Evolutionary conservation across 2,888 invertebrate species (phyloP), one percentile per base, ranked within the genome.

Genomic region (Orthosia gothica): DNA sequence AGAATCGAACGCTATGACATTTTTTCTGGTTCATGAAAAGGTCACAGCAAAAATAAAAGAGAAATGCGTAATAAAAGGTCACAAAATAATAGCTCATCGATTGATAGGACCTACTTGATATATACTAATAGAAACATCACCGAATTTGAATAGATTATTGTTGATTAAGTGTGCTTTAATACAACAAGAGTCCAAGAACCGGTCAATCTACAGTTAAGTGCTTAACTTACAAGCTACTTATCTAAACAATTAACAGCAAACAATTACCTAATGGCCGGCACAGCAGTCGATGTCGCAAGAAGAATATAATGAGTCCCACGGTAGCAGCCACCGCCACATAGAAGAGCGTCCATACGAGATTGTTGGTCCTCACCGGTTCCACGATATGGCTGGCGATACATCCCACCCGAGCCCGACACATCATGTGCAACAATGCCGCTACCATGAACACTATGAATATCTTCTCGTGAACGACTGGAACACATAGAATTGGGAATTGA

Each of bases 391-490:
- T 93, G 68, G 92, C 94, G 63, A 95, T 91, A 84, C 95, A 94
- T 16, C 97, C 97, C 5, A 97, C 95, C 12, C 93, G 90, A 3
- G 96, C 97, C 2, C 97, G 94, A 81, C 96, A 96, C 81, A 96
- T 88, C 99, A 99, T 99, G 91, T 99, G 98, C 81, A 97, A 95
- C 74, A 99, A 95, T 68, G 99, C 98, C 87, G 98, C 98, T 86
- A 98, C 95, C 98, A 99, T 99, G 94, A 99, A 99, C 82, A 97
- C 97, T 90, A 99, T 98, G 95, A 99, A 99, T 89, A 99, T 98
- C 94, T 98, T 98, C 95, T 99, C 99, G 94, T 99, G 98, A 81
- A 98, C 97, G 89, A 99, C 99, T 99, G 96, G 73, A 97, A 97
- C 54, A 75, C 45, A 76, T n/a, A 26, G 57, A 87, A 78, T 76